Conservation (phyloP, 2,888 invertebrate species). For the Rambutsinella grinnellia region DNA sequence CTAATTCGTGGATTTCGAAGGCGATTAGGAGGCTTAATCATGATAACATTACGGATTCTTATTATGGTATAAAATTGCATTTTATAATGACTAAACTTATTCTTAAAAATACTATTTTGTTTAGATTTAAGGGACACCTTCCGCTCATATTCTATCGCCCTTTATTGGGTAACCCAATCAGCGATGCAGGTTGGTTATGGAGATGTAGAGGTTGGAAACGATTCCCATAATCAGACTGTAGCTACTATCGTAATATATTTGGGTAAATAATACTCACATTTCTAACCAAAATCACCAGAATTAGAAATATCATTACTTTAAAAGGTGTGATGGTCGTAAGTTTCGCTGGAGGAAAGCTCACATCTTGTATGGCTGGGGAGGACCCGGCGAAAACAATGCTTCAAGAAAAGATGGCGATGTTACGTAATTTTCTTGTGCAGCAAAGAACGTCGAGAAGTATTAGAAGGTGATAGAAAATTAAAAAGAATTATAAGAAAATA, state of each 20-base stretch:
- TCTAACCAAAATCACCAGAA: background rate
- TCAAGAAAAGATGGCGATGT: slow-evolving; percentile 56
- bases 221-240: slow-evolving; percentile 38
- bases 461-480: slow-evolving; percentile 51
- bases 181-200: slow-evolving; percentile 60
- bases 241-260: slow-evolving; percentile 48
- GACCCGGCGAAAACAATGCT: slow-evolving; percentile 57
- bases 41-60: no score
- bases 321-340: slow-evolving; percentile 44
- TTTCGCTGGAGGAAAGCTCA: slow-evolving; percentile 51
- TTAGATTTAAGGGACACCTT: slow-evolving; percentile 36
- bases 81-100: no score
- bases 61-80: no score
- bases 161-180: slow-evolving; percentile 59
- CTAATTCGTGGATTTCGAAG: slow-evolving; percentile 57
- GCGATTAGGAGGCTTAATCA: no score
- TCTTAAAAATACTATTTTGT: no score
- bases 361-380: slow-evolving; percentile 60
- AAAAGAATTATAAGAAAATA: background rate
- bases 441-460: slow-evolving; percentile 47
- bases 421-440: slow-evolving; percentile 54
- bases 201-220: slow-evolving; percentile 44
- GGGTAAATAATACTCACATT: slow-evolving; percentile 29
- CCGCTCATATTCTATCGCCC: slow-evolving; percentile 44
- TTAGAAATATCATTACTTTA: background rate